Base-by-base conservation (phyloP, 2,113 vertebrate species). In the Helogale parvula region DNA sequence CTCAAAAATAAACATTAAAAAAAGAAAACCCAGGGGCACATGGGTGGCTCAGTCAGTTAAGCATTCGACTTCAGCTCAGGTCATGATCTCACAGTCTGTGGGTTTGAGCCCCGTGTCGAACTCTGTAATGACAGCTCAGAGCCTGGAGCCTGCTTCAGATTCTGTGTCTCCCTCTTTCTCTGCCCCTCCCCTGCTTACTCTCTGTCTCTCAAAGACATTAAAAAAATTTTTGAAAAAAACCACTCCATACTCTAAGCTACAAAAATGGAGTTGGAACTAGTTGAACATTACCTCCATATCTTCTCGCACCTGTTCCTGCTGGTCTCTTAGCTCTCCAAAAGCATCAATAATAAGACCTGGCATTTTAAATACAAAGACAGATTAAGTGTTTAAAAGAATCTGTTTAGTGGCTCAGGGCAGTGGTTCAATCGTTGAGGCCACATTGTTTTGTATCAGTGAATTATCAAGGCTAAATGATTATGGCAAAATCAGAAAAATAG, bases 291-390 rank as follows among this genome's bases (percentile, higher is more conserved):
- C 99, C 99, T 99, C 99, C 99, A 99, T 99, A 95, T 99, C 99
- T 98, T 99, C 99, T 98, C 99, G 99, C 63, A 99, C 99, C 99
- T 99, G 99, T 94, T 99, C 99, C 98, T 99, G 99, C 97, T 99
- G 99, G 98, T 99, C 99, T 99, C 99, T 99, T 91, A 99, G 98
- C 98, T 99, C 99, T 97, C 99, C 99, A 97, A 99, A 99, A 76
- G 99, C 99, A 98, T 99, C 99, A 85, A 99, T 99, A 96, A 99
- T 99, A 96, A 99, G 99, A 99, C 99, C 99, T 99, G 96, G 63
- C 45, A 69, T 98, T 98, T 98, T 69, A 98, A 97, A 94, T 11
- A 83, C 69, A 96, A 87, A 96, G 77, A 83, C 15, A 93, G 31
- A 69, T 38, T 87, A 80, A 88, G 14, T 35, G 17, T 25, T 12